Base-by-base conservation (phyloP, 2,113 vertebrate genomes). In the Trichechus manatus region DNA sequence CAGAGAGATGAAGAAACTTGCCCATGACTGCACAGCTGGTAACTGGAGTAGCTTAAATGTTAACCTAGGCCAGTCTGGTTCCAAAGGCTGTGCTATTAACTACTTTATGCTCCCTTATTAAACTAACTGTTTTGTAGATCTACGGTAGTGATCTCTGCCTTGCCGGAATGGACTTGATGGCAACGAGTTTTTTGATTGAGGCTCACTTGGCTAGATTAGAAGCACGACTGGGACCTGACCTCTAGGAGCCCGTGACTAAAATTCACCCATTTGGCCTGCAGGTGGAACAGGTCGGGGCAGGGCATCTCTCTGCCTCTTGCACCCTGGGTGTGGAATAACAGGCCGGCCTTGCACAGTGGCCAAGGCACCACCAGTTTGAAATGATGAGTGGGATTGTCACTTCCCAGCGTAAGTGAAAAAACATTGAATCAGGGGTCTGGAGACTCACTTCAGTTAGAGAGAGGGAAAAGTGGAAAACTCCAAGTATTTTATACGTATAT, bases 181-280 rank as follows among this genome's bases (percentile, higher is more conserved):
- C 47, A 47, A 47, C 10, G 47, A 10, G 47, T 47, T 56, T 56
- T 56, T 56, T 56, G 53, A 56, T 56, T 56, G 1, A 56, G 33
- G 25, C 7, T 74, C 29, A 10, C 23, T 1, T 31, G n/a, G 23
- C 31, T 56, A 47, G 31, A 6, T 9, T 6, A 25, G 15, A 75
- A 70, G 23, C 36, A 75, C 42, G 61, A 20, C 1, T 13, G 1
- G 53, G 78, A 6, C 27, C 22, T 56, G 42, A 44, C 17, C 7
- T 85, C 17, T 61, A 31, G 61, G 42, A 17, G 7, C 36, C 13
- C 75, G 1, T 0, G 17, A 25, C 25, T 47, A 77, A 66, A 61
- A 0, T 1, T 1, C 3, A 47, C 20, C 59, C 15, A 1, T 0
- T 0, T n/a, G 70, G 29, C 36, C 36, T 3, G 1, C 4, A 22